Conservation (phyloP, 1,140 invertebrate genomes). For the Micrasema longulum region DNA sequence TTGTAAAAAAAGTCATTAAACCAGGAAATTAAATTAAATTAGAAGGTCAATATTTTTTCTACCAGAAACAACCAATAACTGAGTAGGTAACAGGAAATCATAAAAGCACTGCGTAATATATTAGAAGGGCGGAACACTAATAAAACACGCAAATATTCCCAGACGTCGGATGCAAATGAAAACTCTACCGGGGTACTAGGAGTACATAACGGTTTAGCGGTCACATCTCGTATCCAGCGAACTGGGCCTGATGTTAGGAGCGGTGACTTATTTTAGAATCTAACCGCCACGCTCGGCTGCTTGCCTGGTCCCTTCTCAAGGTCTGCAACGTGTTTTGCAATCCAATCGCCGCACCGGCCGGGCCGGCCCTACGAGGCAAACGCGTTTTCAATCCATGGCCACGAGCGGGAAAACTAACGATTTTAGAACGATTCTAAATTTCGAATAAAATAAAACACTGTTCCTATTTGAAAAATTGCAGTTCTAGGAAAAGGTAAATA, state of each 20-base stretch:
- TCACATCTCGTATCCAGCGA: slow-evolving; percentile 3
- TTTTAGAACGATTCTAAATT: slow-evolving; percentile 5
- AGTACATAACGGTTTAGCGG: background rate
- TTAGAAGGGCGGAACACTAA: too few species aligned
- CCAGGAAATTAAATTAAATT: too few species aligned
- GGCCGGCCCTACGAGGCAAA: background rate
- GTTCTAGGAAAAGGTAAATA: too few species aligned
- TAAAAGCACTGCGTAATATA: too few species aligned
- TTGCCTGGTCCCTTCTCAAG: slow-evolving; percentile 3
- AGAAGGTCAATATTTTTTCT: too few species aligned
- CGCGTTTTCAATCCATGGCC: background rate
- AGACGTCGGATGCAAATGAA: background rate
- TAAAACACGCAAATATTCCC: too few species aligned
- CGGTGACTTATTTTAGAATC: slow-evolving; percentile 16
- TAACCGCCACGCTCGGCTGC: slow-evolving; percentile 12
- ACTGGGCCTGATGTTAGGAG: background rate
- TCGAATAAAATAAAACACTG: background rate
- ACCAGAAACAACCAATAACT: too few species aligned
- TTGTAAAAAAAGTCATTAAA: too few species aligned
- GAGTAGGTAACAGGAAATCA: too few species aligned
- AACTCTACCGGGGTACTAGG: background rate
- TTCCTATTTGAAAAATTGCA: too few species aligned
- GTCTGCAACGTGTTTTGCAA: slow-evolving; percentile 18
- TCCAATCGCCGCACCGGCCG: background rate
- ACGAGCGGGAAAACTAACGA: slow-evolving; percentile 17